Evolutionary conservation across 2,113 vertebrate genomes (phyloP).

Genomic region (Glaucidium brasilianum): DNA sequence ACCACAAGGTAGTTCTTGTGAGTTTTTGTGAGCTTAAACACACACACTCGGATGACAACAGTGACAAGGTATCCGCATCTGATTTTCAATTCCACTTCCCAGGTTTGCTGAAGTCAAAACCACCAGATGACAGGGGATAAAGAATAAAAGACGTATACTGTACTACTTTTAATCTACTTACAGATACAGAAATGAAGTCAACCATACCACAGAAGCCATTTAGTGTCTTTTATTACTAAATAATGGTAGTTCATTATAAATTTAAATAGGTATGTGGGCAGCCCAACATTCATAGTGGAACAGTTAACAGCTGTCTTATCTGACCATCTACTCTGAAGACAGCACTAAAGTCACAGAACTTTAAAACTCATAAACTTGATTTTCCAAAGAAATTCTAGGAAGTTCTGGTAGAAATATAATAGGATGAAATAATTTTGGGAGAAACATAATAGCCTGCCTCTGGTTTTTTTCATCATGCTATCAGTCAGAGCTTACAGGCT

Average conservation of each 20-base stretch:
- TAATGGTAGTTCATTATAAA: not conserved
- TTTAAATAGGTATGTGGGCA: not conserved
- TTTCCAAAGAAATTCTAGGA: not conserved
- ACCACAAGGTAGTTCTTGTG: not conserved
- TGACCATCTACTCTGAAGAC: not conserved
- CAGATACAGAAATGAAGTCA: rapidly evolving
- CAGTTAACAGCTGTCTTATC: not conserved
- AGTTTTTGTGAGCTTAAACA: not conserved
- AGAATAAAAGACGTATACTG: not conserved
- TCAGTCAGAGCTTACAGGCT: not conserved
- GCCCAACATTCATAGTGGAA: not conserved
- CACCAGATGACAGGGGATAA: not conserved
- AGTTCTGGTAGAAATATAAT: not conserved
- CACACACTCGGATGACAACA: not conserved
- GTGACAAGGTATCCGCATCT: not conserved
- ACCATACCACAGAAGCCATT: not conserved
- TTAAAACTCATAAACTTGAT: not conserved
- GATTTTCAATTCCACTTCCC: not conserved
- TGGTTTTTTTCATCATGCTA: not conserved
- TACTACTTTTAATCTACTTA: not conserved
- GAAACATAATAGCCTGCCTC: not conserved
- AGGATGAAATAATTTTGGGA: not conserved
- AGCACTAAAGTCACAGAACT: not conserved
- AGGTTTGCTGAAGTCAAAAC: not conserved
- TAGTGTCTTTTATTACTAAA: not conserved